Conservation (phyloP, 2,888 invertebrate species). For the Lasioglossum vierecki region DNA sequence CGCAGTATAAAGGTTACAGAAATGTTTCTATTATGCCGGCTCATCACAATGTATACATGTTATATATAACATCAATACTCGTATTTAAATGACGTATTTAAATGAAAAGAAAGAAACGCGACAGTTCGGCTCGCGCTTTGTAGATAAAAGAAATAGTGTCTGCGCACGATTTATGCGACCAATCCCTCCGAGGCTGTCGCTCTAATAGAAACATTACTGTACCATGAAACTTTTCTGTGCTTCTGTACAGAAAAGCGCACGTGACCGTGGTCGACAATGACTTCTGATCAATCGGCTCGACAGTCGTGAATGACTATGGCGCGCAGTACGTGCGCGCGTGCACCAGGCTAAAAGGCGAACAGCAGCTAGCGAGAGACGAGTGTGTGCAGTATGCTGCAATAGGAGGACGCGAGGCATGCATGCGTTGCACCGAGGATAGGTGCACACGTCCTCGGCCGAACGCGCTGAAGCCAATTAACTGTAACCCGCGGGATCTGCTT, state of each 20-base stretch:
- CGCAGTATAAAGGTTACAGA: too few relatives aligned
- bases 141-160: too few relatives aligned
- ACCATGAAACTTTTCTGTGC: too few relatives aligned
- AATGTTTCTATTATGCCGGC: too few relatives aligned
- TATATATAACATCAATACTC: too few relatives aligned
- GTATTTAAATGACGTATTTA: too few relatives aligned
- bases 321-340: neutral
- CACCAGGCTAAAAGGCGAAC: neutral
- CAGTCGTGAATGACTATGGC: constrained; percentile 27
- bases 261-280: constrained; percentile 23
- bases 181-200: too few relatives aligned
- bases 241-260: neutral
- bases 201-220: too few relatives aligned
- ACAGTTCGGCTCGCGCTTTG: too few relatives aligned
- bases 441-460: constrained; percentile 60
- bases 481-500: constrained; percentile 77
- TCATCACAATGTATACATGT: too few relatives aligned
- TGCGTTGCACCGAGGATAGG: constrained; percentile 54
- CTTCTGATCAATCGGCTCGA: constrained; percentile 30
- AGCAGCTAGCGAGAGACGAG: neutral
- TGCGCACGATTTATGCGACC: too few relatives aligned
- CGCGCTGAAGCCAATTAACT: constrained; percentile 78
- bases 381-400: constrained; percentile 33
- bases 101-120: too few relatives aligned
- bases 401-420: constrained; percentile 18